phyloP scores from a whole-genome alignment of 2,113 vertebrate genomes.

The Puntigrus tetrazona region DNA sequence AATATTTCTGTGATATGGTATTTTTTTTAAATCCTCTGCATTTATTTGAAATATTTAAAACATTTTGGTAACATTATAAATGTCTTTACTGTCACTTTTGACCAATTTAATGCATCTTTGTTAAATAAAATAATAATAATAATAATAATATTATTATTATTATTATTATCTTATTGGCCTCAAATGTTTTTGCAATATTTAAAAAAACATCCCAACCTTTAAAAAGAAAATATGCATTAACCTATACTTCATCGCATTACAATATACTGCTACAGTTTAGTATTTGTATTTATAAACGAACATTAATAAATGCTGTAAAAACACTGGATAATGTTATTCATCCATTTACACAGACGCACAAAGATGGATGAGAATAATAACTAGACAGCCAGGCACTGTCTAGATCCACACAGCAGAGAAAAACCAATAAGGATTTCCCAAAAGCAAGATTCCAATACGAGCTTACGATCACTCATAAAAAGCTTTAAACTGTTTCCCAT shows the following conservation, averaged over 20 bases:
- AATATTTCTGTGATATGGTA: no score
- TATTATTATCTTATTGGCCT: not conserved
- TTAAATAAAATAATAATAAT: no score
- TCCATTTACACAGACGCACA: not conserved
- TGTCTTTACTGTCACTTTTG: not conserved
- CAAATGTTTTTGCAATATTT: not conserved
- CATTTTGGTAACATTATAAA: not conserved
- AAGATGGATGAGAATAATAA: not conserved
- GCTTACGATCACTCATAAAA: slow-evolving; percentile 34
- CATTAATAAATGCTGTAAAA: not conserved
- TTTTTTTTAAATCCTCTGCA: not conserved
- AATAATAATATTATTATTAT: no score
- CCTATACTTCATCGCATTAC: no score
- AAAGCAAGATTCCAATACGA: slow-evolving; percentile 11
- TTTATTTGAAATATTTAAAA: not conserved
- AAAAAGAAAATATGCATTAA: not conserved
- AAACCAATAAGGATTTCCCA: slow-evolving; percentile 29
- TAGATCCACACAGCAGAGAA: not conserved
- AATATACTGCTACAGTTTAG: not conserved
- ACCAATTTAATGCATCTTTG: not conserved
- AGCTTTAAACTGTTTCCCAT: slow-evolving; percentile 19
- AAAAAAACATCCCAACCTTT: not conserved
- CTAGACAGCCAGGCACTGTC: slow-evolving; percentile 7
- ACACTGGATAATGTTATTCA: not conserved
- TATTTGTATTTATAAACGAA: not conserved